These are phyloP conservation scores for Rhabditoides inermis DNA, from an alignment of 2,888 invertebrate species.

Conservation along the genomic window DNA sequence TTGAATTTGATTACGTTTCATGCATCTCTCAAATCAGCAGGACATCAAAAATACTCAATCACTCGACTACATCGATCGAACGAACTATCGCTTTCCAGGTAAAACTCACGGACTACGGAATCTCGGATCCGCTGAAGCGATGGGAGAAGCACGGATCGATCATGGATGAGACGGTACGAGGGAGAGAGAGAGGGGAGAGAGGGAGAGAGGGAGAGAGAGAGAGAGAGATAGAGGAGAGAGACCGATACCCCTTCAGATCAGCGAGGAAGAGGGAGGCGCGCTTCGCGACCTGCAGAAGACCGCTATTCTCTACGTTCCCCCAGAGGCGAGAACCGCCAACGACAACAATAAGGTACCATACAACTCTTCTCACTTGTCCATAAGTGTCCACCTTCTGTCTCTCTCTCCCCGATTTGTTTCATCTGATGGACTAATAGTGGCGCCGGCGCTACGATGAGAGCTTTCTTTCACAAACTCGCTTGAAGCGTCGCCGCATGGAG, in stretches of 20 bases:
- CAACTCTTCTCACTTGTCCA: too few relatives aligned
- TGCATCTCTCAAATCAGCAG: too few relatives aligned
- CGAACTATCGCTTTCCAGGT: too few relatives aligned
- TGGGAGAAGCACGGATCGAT: constrained; percentile 32
- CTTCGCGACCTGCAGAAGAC: background rate
- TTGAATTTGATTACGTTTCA: too few relatives aligned
- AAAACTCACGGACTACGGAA: constrained; percentile 33
- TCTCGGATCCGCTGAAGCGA: constrained; percentile 19
- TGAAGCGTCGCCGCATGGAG: constrained; percentile 5
- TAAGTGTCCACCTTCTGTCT: too few relatives aligned
- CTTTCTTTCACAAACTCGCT: too few relatives aligned
- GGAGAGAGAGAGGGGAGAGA: constrained; percentile 14
- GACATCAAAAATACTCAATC: too few relatives aligned
- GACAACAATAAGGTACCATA: constrained; percentile 15
- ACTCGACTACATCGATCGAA: too few relatives aligned
- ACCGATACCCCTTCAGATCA: background rate
- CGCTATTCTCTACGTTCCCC: constrained; percentile 26
- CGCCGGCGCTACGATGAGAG: too few relatives aligned
- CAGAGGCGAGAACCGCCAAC: constrained; percentile 21
- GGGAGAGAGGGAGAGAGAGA: constrained; percentile 4
- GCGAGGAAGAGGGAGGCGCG: background rate
- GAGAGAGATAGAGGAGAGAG: background rate
- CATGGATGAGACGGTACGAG: constrained; percentile 23
- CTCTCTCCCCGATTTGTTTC: too few relatives aligned
- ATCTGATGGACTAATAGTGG: too few relatives aligned